Conservation (phyloP, 2,888 invertebrate genomes). For the Chymomyza procnemis region DNA sequence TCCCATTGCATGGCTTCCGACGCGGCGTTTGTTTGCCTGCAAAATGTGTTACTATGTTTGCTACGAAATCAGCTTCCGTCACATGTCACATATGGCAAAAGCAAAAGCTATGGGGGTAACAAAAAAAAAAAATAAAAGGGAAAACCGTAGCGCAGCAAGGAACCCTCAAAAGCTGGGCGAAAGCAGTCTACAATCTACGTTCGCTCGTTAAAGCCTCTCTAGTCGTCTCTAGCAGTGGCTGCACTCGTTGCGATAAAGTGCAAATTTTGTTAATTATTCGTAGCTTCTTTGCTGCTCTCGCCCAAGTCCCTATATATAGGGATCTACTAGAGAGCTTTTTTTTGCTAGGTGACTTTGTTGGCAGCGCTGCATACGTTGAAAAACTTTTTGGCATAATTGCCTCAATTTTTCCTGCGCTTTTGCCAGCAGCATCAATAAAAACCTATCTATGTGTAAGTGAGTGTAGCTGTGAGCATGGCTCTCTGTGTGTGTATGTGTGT, state of each 20-base stretch:
- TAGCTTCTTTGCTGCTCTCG: constrained; percentile 37
- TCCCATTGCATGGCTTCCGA: constrained; percentile 58
- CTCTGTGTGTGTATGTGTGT: not conserved
- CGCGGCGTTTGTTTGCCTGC: constrained; percentile 18
- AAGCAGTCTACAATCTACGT: constrained; percentile 33
- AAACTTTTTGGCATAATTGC: constrained; percentile 64
- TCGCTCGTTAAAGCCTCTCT: constrained; percentile 54
- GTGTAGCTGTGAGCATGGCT: not conserved
- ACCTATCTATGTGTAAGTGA: not conserved
- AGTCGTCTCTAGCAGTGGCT: constrained; percentile 21
- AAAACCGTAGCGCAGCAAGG: not conserved
- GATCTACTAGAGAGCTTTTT: constrained; percentile 9
- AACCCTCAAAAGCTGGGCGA: constrained; percentile 21
- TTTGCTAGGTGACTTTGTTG: constrained; percentile 5
- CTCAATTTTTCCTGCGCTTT: constrained; percentile 54
- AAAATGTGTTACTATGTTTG: constrained; percentile 71
- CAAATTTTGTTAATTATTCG: constrained; percentile 75
- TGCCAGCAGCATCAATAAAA: constrained; percentile 2
- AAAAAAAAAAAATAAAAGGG: constrained; percentile 15
- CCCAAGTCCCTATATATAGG: not conserved
- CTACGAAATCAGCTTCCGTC: constrained; percentile 71
- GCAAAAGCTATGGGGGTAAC: constrained; percentile 15
- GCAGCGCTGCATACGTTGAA: not conserved
- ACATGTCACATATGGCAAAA: constrained; percentile 68
- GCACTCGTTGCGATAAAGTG: constrained; percentile 71